Base-by-base conservation (phyloP, 2,113 vertebrate genomes). In the Fukomys damarensis region DNA sequence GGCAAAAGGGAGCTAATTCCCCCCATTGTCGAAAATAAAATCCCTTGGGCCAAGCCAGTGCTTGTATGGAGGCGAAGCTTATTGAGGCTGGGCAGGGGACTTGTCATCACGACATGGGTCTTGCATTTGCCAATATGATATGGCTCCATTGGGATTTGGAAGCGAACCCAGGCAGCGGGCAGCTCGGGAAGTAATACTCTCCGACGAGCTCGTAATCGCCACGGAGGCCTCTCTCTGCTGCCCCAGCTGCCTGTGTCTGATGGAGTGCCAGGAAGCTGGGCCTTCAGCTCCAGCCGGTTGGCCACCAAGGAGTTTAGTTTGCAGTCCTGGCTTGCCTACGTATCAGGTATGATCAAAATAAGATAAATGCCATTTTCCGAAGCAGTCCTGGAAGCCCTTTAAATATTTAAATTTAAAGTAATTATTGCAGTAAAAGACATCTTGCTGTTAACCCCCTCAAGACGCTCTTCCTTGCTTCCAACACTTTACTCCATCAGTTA, bases 1-100 rank as follows among this genome's bases (percentile, higher is more conserved):
- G 98, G 97, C 97, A 98, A 96, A 94, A 96, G 94, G 95, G 98
- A 98, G 98, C 97, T 97, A 98, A 98, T 98, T 98, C 98, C 97
- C 98, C 97, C 98, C 98, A 98, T 98, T 98, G 98, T 98, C 98
- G 98, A 97, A 98, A 98, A 98, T 88, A 97, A 99, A 98, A 98
- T 88, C 96, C 95, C 96, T 97, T 22, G 95, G 98, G 98, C 96
- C 86, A 87, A 97, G 97, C 95, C 68, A 85, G 98, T 97, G 89
- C 96, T 97, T 89, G 95, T 63, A 93, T 59, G 97, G 98, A 98
- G 98, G 98, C 97, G 98, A 97, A 98, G 97, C 74, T 22, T 65
- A 93, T 65, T 58, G 86, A 97, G 96, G 94, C 95, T 97, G 97
- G 96, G 97, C 97, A 97, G 98, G 97, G 96, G 95, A 58, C 43